These are phyloP conservation scores for Phymatocera aterrima DNA, from an alignment of 2,888 invertebrate genomes.

Conservation along the genomic window DNA sequence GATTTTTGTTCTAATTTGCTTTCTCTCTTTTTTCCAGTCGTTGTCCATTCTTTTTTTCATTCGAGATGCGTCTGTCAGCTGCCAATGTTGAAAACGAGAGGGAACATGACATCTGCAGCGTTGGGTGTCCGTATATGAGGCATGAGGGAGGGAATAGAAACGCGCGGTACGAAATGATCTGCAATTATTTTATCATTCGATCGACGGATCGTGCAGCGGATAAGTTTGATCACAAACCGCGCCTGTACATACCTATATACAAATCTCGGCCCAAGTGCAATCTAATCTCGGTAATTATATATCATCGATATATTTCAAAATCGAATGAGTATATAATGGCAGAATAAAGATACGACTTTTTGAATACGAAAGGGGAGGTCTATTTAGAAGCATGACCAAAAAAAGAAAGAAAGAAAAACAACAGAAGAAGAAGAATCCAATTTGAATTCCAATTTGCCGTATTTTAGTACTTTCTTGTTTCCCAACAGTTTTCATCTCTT, in stretches of 20 bases:
- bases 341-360: not conserved
- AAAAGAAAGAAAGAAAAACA: too few species aligned
- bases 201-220: too few species aligned
- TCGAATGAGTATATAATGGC: not conserved
- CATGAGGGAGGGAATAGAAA: not conserved
- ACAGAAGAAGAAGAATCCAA: too few species aligned
- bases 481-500: too few species aligned
- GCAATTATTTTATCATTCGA: not conserved
- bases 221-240: not conserved
- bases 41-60: not conserved
- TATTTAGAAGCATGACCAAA: too few species aligned
- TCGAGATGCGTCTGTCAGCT: not conserved
- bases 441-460: too few species aligned
- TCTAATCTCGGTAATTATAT: not conserved
- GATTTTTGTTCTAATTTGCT: not conserved
- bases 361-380: too few species aligned
- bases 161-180: not conserved
- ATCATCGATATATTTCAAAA: not conserved
- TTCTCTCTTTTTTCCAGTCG: not conserved
- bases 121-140: too few species aligned
- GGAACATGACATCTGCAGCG: not conserved
- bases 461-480: too few species aligned
- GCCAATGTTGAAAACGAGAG: not conserved
- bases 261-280: too few species aligned
- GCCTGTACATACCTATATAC: too few species aligned